Conservation (phyloP, 2,113 vertebrate genomes). For the Ciconia stormi region DNA sequence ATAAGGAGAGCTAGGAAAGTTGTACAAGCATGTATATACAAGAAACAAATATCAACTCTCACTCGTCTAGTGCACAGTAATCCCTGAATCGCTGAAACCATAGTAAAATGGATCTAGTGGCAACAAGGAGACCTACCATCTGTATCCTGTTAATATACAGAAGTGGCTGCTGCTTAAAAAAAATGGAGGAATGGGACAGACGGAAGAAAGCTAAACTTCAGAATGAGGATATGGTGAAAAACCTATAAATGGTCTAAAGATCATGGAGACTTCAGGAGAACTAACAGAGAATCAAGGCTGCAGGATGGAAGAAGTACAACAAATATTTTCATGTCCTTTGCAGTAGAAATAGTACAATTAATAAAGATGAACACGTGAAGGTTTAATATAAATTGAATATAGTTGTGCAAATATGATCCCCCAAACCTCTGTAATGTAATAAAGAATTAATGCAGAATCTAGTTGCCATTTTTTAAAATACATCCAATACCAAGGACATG, state of each 20-base stretch:
- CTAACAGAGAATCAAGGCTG: neutral
- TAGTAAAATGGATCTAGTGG: neutral
- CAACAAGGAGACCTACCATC: neutral
- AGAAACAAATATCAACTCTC: neutral
- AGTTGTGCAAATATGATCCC: neutral
- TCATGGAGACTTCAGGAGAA: neutral
- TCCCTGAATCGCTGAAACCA: neutral
- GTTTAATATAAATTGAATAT: neutral
- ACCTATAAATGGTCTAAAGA: neutral
- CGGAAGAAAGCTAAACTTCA: neutral
- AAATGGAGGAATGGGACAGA: accelerated
- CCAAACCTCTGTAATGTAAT: neutral
- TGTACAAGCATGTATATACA: neutral
- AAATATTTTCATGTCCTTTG: neutral
- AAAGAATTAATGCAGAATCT: neutral
- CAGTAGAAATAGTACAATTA: neutral
- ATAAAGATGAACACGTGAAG: neutral
- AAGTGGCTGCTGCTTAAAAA: neutral
- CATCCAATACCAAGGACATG: neutral
- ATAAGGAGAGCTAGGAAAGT: neutral
- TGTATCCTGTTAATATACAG: neutral
- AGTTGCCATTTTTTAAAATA: neutral
- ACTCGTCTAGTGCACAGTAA: neutral
- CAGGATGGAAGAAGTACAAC: neutral
- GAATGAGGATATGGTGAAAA: neutral